Conservation (phyloP, 2,113 vertebrate genomes). For the Dicerorhinus sumatrensis region DNA sequence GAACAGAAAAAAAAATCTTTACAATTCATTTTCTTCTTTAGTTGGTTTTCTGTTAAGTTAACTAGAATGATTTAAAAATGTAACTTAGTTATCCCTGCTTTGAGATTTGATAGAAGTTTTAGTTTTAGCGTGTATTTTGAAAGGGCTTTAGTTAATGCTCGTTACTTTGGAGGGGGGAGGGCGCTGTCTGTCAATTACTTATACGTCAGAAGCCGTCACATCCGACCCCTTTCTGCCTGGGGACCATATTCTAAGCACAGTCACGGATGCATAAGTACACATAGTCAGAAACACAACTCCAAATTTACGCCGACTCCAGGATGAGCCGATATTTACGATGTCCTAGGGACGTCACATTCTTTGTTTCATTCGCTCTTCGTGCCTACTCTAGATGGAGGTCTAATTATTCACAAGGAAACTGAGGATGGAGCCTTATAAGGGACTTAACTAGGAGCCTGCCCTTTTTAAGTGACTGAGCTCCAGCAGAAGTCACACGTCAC, state of each 20-base stretch:
- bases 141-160: neutral
- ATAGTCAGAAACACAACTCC: neutral
- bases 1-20: slow-evolving; percentile 28
- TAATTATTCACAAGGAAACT: slow-evolving; percentile 33
- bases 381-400: neutral
- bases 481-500: neutral
- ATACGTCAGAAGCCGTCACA: neutral
- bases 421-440: neutral
- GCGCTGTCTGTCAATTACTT: neutral
- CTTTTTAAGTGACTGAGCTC: neutral
- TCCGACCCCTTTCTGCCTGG: neutral
- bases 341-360: neutral
- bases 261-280: neutral
- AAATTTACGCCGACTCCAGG: neutral
- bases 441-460: neutral
- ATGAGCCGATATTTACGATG: neutral
- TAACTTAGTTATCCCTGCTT: neutral
- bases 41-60: neutral
- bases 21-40: neutral
- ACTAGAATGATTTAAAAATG: neutral
- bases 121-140: neutral
- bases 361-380: neutral
- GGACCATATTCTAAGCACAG: neutral
- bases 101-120: neutral
- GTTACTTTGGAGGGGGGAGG: neutral